phyloP scores from a whole-genome alignment of 2,113 vertebrate genomes.

The Zosterops japonicus region DNA sequence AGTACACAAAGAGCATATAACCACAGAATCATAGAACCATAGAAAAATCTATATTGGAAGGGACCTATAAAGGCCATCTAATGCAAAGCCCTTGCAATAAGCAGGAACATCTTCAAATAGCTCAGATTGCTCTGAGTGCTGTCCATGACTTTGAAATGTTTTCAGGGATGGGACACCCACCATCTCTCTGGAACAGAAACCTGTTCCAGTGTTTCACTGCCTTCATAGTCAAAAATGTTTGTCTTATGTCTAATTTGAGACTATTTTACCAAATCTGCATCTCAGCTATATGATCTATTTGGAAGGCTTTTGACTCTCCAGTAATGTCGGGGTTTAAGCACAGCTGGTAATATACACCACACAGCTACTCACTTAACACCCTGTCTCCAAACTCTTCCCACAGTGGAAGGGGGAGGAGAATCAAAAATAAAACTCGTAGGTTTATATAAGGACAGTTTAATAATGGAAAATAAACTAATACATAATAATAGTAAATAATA shows the following conservation, averaged over 20 bases:
- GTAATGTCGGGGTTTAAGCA: background rate
- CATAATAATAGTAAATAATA: background rate
- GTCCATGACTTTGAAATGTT: background rate
- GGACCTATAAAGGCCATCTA: background rate
- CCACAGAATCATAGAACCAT: background rate
- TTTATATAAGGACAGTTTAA: background rate
- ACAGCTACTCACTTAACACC: background rate
- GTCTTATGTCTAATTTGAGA: background rate
- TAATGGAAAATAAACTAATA: background rate
- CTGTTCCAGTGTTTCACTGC: background rate
- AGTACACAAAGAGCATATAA: background rate
- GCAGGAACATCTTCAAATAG: background rate
- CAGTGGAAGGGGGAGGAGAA: background rate
- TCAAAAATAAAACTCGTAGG: background rate
- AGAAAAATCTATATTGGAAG: background rate
- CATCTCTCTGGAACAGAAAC: background rate
- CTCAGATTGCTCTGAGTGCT: background rate
- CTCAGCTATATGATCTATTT: background rate
- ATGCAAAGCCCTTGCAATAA: background rate
- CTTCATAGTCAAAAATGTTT: fast-evolving
- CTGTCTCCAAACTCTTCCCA: background rate
- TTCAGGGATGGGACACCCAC: background rate
- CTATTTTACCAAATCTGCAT: background rate
- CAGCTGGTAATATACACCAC: background rate
- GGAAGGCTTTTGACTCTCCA: background rate